Percentiles rank a stretch among this genome's conserved stretches.
Conservation (phyloP, 2,888 invertebrate genomes). For the Plebejus melissa region DNA sequence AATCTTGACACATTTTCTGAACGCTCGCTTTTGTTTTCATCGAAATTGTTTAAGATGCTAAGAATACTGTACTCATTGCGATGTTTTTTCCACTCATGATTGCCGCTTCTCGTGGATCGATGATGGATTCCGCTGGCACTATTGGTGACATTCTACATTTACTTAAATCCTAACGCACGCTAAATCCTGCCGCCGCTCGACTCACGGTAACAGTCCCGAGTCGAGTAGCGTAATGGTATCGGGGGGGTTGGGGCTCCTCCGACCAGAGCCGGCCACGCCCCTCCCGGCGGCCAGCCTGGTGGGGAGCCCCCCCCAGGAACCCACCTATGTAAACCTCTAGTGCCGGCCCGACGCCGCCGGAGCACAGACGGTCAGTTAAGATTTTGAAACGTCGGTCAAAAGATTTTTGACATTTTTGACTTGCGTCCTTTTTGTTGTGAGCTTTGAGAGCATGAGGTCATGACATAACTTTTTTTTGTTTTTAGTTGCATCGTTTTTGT, state of each 20-base stretch:
- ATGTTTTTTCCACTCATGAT: conserved; percentile 79
- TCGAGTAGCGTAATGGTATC: conserved; percentile 79
- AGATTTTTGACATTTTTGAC: conserved; percentile 17
- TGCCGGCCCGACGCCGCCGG: conserved; percentile 76
- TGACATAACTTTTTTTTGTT: conserved; percentile 18
- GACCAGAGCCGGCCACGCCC: conserved; percentile 77
- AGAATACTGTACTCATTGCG: conserved; percentile 62
- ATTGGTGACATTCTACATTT: conserved; percentile 62
- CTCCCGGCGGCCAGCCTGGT: conserved; percentile 65
- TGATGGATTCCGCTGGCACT: conserved; percentile 72
- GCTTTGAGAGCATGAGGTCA: conserved; percentile 36
- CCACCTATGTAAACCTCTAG: conserved; percentile 96
- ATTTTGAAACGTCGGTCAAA: conserved; percentile 28
- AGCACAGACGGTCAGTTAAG: conserved; percentile 62
- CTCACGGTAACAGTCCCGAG: conserved; percentile 63
- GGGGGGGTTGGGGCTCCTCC: conserved; percentile 67
- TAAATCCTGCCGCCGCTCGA: conserved; percentile 61
- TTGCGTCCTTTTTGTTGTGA: conserved; percentile 34
- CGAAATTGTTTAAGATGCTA: conserved; percentile 41
- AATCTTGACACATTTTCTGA: conserved; percentile 87
- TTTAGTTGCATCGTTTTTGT: conserved; percentile 19
- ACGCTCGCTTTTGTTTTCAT: conserved; percentile 56
- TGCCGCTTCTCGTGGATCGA: conserved; percentile 76
- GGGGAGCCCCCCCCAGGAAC: conserved; percentile 88
- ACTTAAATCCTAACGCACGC: conserved; percentile 34